These are phyloP conservation scores for Conus betulinus DNA, from an alignment of 1,140 invertebrate genomes.

Conservation along the genomic window DNA sequence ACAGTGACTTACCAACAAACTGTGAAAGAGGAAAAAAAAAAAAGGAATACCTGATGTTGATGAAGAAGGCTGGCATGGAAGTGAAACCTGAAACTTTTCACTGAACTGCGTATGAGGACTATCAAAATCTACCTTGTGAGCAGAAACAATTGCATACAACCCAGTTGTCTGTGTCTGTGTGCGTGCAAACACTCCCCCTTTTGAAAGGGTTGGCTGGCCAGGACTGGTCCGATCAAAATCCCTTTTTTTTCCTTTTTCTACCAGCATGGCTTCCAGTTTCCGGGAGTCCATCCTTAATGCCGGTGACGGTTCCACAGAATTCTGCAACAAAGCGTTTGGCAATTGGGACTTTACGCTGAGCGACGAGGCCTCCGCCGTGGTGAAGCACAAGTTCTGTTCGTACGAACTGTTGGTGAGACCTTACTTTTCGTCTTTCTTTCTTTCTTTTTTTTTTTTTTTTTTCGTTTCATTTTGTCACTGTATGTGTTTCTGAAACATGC, in stretches of 20 bases:
- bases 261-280: slow-evolving; percentile 70
- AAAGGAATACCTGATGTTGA: no score
- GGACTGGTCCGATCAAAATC: not conserved
- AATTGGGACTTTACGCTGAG: slow-evolving; percentile 94
- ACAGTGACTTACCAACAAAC: no score
- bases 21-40: no score
- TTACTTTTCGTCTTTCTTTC: no score
- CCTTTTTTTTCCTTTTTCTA: slow-evolving; percentile 10
- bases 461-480: no score
- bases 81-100: no score
- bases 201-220: not conserved
- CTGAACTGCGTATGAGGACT: no score
- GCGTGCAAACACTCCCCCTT: not conserved
- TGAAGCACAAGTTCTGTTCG: slow-evolving; percentile 88
- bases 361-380: slow-evolving; percentile 84
- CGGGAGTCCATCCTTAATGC: slow-evolving; percentile 50
- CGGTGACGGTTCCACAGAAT: slow-evolving; percentile 81
- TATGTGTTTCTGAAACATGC: no score
- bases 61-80: no score
- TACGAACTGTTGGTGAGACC: slow-evolving; percentile 83
- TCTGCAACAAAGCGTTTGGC: slow-evolving; percentile 89
- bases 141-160: not conserved
- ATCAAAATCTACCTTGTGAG: no score
- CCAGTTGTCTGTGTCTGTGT: not conserved
- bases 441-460: no score